These are phyloP conservation scores for Pycnonotus jocosus DNA, from an alignment of 2,113 vertebrate genomes.

Conservation along the genomic window DNA sequence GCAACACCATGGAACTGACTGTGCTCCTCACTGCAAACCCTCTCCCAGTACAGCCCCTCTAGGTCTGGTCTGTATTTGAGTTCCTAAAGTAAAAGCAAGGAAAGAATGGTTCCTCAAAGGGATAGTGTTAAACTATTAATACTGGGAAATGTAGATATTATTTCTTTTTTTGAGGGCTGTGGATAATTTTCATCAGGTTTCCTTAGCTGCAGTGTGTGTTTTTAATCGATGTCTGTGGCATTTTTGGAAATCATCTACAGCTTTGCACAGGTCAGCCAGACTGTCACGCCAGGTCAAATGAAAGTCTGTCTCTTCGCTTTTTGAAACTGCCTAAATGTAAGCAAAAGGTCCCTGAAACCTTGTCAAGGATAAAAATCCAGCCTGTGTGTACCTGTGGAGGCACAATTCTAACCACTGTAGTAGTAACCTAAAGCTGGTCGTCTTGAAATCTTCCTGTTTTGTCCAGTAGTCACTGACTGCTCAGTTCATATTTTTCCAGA, in stretches of 20 bases:
- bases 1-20: neutral
- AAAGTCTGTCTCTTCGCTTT: neutral
- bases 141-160: neutral
- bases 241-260: neutral
- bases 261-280: neutral
- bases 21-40: neutral
- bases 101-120: neutral
- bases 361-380: neutral
- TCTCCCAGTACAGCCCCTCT: neutral
- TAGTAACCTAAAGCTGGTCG: neutral
- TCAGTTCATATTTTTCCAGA: conserved; percentile 7
- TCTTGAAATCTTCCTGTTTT: conserved; percentile 60
- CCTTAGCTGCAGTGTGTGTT: neutral
- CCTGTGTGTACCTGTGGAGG: neutral
- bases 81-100: neutral
- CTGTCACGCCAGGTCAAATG: accelerated
- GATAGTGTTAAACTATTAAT: neutral
- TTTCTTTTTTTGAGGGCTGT: neutral
- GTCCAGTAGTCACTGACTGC: neutral
- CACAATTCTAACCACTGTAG: neutral
- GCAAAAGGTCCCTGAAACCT: neutral
- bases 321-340: neutral
- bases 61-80: neutral
- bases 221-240: neutral
- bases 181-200: neutral